phyloP scores from a whole-genome alignment of 2,888 invertebrate genomes.

The Chydorus sphaericus region DNA sequence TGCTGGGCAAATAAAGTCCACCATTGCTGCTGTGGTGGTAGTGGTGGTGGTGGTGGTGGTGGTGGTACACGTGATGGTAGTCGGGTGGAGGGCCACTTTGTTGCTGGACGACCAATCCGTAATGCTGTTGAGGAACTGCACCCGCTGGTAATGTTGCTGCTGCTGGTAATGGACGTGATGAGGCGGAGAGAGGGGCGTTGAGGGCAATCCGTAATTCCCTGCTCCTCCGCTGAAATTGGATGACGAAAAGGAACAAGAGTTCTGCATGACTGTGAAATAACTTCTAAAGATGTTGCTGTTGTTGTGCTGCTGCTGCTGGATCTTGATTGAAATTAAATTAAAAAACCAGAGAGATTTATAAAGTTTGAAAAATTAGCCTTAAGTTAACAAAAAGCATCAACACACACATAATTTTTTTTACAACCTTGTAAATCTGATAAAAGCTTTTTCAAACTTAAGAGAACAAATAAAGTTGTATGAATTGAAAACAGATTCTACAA shows the following conservation, averaged over 20 bases:
- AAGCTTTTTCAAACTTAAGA: too few relatives aligned
- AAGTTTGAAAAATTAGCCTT: too few relatives aligned
- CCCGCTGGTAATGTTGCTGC: conserved; percentile 35
- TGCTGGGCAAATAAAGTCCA: conserved; percentile 63
- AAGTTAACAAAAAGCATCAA: too few relatives aligned
- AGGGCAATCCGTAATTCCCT: conserved; percentile 56
- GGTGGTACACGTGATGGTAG: too few relatives aligned
- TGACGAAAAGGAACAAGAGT: conserved; percentile 42
- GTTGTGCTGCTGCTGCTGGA: not conserved
- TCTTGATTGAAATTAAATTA: too few relatives aligned
- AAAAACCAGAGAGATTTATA: too few relatives aligned
- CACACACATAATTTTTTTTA: too few relatives aligned
- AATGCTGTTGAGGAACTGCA: conserved; percentile 42
- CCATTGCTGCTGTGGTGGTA: conserved; percentile 36
- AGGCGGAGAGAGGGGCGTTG: conserved; percentile 76
- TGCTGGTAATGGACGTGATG: conserved; percentile 45
- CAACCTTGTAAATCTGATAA: too few relatives aligned
- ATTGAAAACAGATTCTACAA: too few relatives aligned
- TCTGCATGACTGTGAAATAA: conserved; percentile 78
- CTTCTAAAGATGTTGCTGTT: conserved; percentile 45
- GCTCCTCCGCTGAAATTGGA: conserved; percentile 17
- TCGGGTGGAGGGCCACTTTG: too few relatives aligned
- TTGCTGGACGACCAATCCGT: too few relatives aligned
- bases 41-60: conserved; percentile 55
- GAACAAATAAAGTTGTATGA: too few relatives aligned